Evolutionary conservation across 1,140 invertebrate genomes (phyloP), one percentile per base, ranked within the genome.

Genomic region (Drosophila elegans): DNA sequence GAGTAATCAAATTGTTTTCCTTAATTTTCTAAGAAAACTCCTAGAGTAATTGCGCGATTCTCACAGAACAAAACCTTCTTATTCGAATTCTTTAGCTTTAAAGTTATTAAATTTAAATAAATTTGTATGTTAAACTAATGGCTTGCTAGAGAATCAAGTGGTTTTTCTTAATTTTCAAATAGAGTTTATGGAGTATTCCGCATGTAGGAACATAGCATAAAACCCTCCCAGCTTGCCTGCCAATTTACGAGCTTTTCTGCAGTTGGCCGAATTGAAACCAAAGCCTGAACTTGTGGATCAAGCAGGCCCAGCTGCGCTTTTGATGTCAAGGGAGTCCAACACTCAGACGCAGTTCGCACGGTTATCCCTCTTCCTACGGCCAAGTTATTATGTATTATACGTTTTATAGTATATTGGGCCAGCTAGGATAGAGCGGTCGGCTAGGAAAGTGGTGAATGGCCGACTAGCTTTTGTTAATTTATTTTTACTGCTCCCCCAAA

Each of bases 401-500:
- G 16, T 21, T 21, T 21, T 21, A 21, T 21, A 21, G 64, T 42
- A 74, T 77, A 85, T 77, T 61, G 81, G 56, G 51, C 61, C 61
- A 74, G 81, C 81, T 80, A 85, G 78, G 67, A 55, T 80, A 85
- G 78, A 71, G 55, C 60, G 78, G 60, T 66, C 13, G n/a, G 61
- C 11, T 49, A 45, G 77, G 61, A 41, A 71, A 60, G 78, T 80
- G 59, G 69, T 75, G 55, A 56, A 42, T 61, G 55, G 39, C 12
- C 53, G 68, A 42, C 57, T 68, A 80, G 42, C 48, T 75, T 78
- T 84, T 74, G 62, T 81, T 86, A 74, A 86, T 85, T 86, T 86
- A 74, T 85, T 85, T 77, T 78, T 81, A 85, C 82, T 78, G 81
- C 78, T 63, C 68, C 81, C 54, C 74, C 60, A 78, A 75, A 78